Conservation (phyloP, 1,140 invertebrate species). For the Scylla paramamosain region DNA sequence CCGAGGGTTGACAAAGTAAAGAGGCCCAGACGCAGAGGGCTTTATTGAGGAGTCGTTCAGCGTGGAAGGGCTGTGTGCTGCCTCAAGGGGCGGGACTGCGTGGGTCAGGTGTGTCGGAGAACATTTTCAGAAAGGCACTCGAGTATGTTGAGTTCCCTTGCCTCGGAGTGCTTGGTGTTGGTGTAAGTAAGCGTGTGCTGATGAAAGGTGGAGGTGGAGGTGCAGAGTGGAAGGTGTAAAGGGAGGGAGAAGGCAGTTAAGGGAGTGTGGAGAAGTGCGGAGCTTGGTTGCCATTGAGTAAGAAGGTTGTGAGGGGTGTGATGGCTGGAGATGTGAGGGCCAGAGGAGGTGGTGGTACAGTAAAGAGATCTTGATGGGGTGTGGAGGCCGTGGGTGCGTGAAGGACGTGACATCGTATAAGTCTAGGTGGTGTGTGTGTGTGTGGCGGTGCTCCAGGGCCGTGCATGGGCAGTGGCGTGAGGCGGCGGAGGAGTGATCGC, state of each 20-base stretch:
- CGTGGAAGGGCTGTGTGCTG: neutral
- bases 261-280: neutral
- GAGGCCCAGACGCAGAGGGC: slow-evolving; percentile 28
- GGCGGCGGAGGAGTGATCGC: slow-evolving; percentile 7
- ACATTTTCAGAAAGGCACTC: neutral
- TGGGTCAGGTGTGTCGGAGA: neutral
- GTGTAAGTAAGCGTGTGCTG: neutral
- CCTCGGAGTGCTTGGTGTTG: neutral
- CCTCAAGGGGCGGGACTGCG: neutral
- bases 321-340: neutral
- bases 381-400: neutral
- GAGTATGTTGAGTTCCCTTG: neutral
- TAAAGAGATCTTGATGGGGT: neutral
- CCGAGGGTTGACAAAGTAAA: slow-evolving; percentile 61
- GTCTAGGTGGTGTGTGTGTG: slow-evolving; percentile 26
- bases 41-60: slow-evolving; percentile 57
- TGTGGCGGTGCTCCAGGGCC: neutral
- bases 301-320: neutral
- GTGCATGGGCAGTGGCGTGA: neutral
- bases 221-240: neutral
- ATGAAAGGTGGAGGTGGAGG: neutral
- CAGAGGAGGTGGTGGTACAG: neutral
- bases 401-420: neutral
- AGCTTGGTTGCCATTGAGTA: neutral
- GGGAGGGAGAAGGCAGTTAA: neutral